These are phyloP conservation scores for Timema cristinae DNA, from an alignment of 2,888 invertebrate species.

Conservation along the genomic window DNA sequence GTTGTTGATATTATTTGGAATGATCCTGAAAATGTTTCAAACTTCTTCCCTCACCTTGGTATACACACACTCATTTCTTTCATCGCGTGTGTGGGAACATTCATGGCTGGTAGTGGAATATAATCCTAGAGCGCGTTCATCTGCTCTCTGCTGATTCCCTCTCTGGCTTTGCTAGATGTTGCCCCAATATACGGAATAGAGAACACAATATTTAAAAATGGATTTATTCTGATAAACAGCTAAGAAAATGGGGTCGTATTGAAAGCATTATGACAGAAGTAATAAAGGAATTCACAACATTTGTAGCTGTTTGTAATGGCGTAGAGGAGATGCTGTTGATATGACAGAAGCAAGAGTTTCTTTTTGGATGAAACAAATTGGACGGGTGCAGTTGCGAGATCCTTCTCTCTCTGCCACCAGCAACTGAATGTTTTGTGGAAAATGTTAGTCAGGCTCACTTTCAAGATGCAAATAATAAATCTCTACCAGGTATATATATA, in stretches of 20 bases:
- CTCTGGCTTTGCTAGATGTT: neutral
- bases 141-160: conserved; percentile 2
- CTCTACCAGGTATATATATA: neutral
- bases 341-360: conserved; percentile 3
- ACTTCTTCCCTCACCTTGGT: too few species aligned
- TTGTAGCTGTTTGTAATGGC: neutral
- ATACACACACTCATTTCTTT: too few species aligned
- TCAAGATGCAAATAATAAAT: neutral
- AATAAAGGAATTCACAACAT: neutral
- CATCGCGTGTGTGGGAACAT: too few species aligned
- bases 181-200: neutral
- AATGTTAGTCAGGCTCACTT: neutral
- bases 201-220: neutral
- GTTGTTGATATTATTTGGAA: neutral
- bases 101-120: too few species aligned
- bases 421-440: neutral
- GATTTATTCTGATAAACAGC: neutral
- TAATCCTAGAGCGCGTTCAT: too few species aligned
- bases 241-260: neutral
- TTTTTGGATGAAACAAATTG: neutral
- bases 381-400: neutral
- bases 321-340: neutral
- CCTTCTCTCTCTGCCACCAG: neutral
- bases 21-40: neutral
- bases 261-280: conserved; percentile 6